Percentiles rank a stretch among this genome's conserved stretches.
These are phyloP conservation scores for Diabrotica virgifera DNA, from an alignment of 1,140 invertebrate genomes.

Conservation along the genomic window DNA sequence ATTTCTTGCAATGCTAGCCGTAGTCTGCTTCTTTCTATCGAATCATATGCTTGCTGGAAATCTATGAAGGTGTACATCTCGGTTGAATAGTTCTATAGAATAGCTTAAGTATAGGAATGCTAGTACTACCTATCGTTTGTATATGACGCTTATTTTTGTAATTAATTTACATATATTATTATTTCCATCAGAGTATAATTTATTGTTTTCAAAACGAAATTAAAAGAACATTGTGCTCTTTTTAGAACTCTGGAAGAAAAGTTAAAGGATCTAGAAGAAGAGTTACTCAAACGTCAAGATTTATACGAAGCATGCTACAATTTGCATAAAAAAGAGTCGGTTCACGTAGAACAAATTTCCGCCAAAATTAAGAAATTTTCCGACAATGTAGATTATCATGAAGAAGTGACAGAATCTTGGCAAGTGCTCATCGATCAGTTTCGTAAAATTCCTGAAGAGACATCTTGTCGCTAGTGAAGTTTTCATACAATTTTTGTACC, in stretches of 20 bases:
- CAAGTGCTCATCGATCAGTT: constrained; percentile 13
- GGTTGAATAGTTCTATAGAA: no score
- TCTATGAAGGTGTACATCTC: no score
- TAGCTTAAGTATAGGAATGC: no score
- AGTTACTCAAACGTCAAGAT: constrained; percentile 7
- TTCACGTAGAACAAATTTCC: constrained; percentile 6
- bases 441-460: constrained; percentile 17
- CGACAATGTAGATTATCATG: constrained; percentile 4
- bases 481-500: no score
- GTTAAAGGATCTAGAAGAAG: constrained; percentile 7
- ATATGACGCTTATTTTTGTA: no score
- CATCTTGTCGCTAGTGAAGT: background rate
- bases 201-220: no score
- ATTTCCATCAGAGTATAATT: no score
- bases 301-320: constrained; percentile 8
- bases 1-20: no score
- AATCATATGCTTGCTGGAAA: no score
- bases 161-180: no score
- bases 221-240: background rate
- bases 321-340: constrained; percentile 5
- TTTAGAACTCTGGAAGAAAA: constrained; percentile 7
- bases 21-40: no score
- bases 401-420: constrained; percentile 15
- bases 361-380: constrained; percentile 7
- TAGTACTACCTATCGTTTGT: no score